phyloP scores from a whole-genome alignment of 2,113 vertebrate genomes.

The Lates calcarifer region DNA sequence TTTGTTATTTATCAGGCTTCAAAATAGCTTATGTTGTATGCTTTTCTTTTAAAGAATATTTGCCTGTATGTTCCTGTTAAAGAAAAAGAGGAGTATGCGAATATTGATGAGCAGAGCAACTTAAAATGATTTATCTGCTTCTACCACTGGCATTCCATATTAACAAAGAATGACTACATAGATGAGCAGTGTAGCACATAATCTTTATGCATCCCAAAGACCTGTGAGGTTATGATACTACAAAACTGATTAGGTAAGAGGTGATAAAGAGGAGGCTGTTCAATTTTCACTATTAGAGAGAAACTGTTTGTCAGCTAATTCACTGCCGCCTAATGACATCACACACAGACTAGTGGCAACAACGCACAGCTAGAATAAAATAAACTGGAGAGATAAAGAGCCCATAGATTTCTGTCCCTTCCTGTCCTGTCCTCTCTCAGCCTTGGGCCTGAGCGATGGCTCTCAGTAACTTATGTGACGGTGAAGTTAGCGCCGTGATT shows the following conservation, averaged over 20 bases:
- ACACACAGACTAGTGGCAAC: conserved; percentile 6
- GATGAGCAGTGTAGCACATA: too few species aligned
- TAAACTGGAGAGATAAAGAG: conserved; percentile 50
- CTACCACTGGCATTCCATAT: neutral
- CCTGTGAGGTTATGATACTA: neutral
- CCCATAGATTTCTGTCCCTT: conserved; percentile 51
- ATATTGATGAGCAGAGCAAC: neutral
- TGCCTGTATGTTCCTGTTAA: neutral
- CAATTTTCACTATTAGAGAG: conserved; percentile 21
- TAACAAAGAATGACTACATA: neutral
- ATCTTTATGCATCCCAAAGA: neutral
- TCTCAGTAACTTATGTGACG: conserved; percentile 73
- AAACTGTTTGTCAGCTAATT: conserved; percentile 39
- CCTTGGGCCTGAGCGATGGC: conserved; percentile 68
- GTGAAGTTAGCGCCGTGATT: conserved; percentile 74
- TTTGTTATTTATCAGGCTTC: neutral
- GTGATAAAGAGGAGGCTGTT: conserved; percentile 30
- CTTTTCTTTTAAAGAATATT: too few species aligned
- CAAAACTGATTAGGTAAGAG: conserved; percentile 7
- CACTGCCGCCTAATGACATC: conserved; percentile 18
- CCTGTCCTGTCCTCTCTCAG: conserved; percentile 18
- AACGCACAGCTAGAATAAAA: conserved; percentile 11
- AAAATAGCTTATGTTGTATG: neutral
- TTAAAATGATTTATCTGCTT: neutral
- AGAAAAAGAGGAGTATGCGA: neutral